Evolutionary conservation across 1,140 invertebrate genomes (phyloP).

Genomic region (Limonius californicus): DNA sequence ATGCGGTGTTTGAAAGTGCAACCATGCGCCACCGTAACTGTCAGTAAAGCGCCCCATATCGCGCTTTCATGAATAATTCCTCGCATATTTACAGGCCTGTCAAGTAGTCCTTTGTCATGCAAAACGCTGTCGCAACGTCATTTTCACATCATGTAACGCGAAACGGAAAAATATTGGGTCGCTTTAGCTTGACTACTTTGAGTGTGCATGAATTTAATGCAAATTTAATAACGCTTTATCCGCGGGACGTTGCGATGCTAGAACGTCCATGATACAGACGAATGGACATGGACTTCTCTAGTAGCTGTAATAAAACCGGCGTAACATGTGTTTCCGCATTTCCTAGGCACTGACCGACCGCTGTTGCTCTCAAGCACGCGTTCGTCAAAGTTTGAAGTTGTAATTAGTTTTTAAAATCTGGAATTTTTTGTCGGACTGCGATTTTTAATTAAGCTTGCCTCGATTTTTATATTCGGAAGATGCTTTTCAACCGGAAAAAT

Average conservation of each 20-base stretch:
- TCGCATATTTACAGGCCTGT: slow-evolving; percentile 48
- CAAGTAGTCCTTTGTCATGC: slow-evolving; percentile 49
- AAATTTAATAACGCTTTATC: slow-evolving; percentile 36
- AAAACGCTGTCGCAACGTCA: slow-evolving; percentile 49
- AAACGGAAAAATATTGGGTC: slow-evolving; percentile 42
- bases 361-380: slow-evolving; percentile 34
- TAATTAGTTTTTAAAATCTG: slow-evolving; percentile 44
- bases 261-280: slow-evolving; percentile 11
- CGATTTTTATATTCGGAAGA: slow-evolving; percentile 42
- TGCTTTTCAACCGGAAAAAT: slow-evolving; percentile 43
- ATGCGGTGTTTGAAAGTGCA: slow-evolving; percentile 44
- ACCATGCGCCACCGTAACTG: slow-evolving; percentile 42
- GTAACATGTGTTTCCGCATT: background rate
- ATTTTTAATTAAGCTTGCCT: slow-evolving; percentile 45
- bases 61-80: slow-evolving; percentile 49
- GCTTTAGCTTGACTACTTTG: slow-evolving; percentile 30
- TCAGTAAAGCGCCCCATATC: slow-evolving; percentile 46
- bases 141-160: slow-evolving; percentile 43
- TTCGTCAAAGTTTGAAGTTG: slow-evolving; percentile 44
- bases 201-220: slow-evolving; percentile 38
- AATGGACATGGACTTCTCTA: slow-evolving; percentile 11
- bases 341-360: background rate
- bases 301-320: background rate
- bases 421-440: slow-evolving; percentile 38
- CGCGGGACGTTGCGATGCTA: background rate